A percentile compares a stretch with the other conserved stretches of the same genome.
Conservation (phyloP, 2,113 vertebrate genomes). For the Charadrius vociferus region DNA sequence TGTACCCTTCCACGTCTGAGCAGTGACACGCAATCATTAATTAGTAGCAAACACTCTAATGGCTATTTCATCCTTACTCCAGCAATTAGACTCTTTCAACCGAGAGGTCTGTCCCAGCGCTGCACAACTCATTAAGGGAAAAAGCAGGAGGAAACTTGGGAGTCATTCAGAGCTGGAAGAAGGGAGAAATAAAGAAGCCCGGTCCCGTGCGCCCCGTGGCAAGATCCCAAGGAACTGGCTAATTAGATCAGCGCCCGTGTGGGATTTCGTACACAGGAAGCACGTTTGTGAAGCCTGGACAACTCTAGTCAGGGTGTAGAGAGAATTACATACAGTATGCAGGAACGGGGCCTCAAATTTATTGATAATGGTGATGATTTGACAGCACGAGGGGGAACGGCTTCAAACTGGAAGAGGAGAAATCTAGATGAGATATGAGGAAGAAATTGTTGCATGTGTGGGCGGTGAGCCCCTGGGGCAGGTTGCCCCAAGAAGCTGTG, state of each 20-base stretch:
- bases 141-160: not conserved
- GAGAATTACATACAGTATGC: rapidly evolving
- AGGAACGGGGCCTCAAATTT: not conserved
- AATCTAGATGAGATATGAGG: too few relatives aligned
- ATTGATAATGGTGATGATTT: too few relatives aligned
- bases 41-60: constrained; percentile 6
- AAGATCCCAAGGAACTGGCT: not conserved
- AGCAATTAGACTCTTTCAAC: constrained; percentile 14
- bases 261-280: not conserved
- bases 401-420: too few relatives aligned
- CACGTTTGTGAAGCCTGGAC: not conserved
- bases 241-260: not conserved
- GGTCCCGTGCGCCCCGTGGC: not conserved
- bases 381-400: too few relatives aligned
- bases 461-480: too few relatives aligned
- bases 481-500: too few relatives aligned
- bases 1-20: not conserved
- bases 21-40: not conserved
- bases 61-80: constrained; percentile 1
- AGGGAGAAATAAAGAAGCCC: not conserved
- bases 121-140: constrained; percentile 19
- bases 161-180: not conserved
- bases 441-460: too few relatives aligned
- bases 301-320: not conserved
- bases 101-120: not conserved